Base-by-base conservation (phyloP, 2,797 vertebrate genomes). In the Phalanger gymnotis region DNA sequence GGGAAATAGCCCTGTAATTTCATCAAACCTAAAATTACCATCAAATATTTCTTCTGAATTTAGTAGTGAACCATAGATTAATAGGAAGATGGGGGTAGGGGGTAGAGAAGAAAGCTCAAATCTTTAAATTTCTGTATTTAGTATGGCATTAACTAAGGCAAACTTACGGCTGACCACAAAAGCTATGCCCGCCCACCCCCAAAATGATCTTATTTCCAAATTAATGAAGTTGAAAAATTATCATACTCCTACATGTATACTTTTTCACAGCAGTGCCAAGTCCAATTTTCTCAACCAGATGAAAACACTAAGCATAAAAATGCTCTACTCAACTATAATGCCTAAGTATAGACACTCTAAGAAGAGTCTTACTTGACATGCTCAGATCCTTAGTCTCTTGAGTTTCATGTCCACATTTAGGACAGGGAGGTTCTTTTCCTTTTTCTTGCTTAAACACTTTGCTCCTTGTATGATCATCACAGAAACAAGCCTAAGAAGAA, bases 381-480 rank as follows among this genome's bases (percentile, higher is more conserved):
- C 99, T 99, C 94, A 99, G 99, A 96, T 99, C 99, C 98, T 99
- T 99, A 55, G 99, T 99, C 98, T 99, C 99, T 98, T 99, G 99
- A 1, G 99, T 99, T 98, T 99, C 99, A 2, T 99, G 99, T 51
- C 99, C 99, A 96, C 99, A 99, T 97, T 99, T 99, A 4, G 99
- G 99, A 96, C 99, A 99, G 0, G 99, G 99, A 53, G 99, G 99
- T 11, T 99, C 99, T 97, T 99, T 99, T 93, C 99, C 99, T 94
- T 99, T 99, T 97, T 99, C 99, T 95, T 99, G 99, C 97, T 99
- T 99, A 98, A 99, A 99, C 54, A 99, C 99, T 94, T 99, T 99
- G 98, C 99, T 99, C 94, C 99, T 99, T 96, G 99, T 99, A 0
- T 99, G 99, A 95, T 99, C 99, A 0, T 99, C 99, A 98, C 99